Evolutionary conservation across 1,140 invertebrate species (phyloP).

Genomic region (Marisa cornuarietis): DNA sequence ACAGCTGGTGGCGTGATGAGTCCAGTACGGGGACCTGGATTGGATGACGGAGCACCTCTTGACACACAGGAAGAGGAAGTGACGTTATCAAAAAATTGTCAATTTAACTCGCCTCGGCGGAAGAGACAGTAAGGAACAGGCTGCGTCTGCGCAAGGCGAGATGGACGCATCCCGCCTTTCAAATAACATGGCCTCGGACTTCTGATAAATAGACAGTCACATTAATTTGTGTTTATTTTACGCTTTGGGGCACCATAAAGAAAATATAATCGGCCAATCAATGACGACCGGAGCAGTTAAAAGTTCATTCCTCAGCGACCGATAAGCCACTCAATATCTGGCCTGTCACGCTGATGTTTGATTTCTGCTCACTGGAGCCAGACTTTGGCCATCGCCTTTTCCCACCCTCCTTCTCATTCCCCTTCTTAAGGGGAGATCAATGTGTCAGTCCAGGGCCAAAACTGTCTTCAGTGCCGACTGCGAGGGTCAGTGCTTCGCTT

Average conservation of each 20-base stretch:
- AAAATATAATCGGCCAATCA: conserved; percentile 27
- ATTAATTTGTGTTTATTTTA: conserved; percentile 29
- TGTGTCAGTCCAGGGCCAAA: neutral
- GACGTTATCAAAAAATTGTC: conserved; percentile 29
- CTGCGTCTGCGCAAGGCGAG: neutral
- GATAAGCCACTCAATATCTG: conserved; percentile 28
- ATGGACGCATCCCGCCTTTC: conserved; percentile 18
- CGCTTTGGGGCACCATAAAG: conserved; percentile 22
- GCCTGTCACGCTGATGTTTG: conserved; percentile 21
- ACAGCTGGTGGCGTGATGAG: no score
- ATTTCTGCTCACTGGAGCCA: conserved; percentile 23
- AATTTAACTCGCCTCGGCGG: conserved; percentile 22
- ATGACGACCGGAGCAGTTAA: conserved; percentile 22
- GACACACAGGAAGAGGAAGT: conserved; percentile 23
- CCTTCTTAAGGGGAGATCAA: neutral
- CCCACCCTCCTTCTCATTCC: no score
- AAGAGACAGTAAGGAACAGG: neutral
- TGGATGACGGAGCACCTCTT: conserved; percentile 25
- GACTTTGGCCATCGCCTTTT: neutral
- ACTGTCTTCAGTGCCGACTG: neutral
- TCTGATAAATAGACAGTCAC: conserved; percentile 28
- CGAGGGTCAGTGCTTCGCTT: no score
- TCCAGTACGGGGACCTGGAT: neutral
- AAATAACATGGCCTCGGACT: conserved; percentile 19
- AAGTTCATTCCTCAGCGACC: conserved; percentile 22